Percentiles rank a stretch among this genome's conserved stretches.
Conservation (phyloP, 2,888 invertebrate species). For the Perithous albicinctus region DNA sequence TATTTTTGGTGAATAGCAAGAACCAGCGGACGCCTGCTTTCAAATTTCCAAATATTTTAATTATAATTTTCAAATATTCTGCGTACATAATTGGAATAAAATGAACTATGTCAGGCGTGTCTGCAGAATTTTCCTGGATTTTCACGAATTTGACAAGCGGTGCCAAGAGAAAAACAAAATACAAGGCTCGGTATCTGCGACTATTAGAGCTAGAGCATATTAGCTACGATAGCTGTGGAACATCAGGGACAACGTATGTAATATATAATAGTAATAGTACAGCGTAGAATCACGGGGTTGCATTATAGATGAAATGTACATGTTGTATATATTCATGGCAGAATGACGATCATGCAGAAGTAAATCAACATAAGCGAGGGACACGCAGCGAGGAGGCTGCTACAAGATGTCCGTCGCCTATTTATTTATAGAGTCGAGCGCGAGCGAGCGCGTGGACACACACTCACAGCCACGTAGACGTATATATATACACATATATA, state of each 20-base stretch:
- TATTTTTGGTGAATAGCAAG: no score
- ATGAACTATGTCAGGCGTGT: not conserved
- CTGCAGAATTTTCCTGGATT: constrained; percentile 5
- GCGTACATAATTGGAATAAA: not conserved
- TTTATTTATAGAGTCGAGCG: constrained; percentile 81
- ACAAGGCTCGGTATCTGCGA: constrained; percentile 23
- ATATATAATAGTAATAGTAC: constrained; percentile 14
- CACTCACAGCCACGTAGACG: constrained; percentile 26
- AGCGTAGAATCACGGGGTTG: constrained; percentile 21
- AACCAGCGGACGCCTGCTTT: no score
- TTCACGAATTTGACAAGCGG: not conserved
- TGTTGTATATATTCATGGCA: constrained; percentile 46
- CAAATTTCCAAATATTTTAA: no score
- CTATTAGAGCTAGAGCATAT: constrained; percentile 24
- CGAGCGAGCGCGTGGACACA: constrained; percentile 66
- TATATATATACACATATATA: no score
- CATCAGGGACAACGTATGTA: constrained; percentile 15
- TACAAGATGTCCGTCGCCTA: constrained; percentile 80
- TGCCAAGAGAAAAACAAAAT: constrained; percentile 37
- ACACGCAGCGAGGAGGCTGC: constrained; percentile 68
- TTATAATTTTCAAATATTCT: not conserved
- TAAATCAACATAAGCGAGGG: constrained; percentile 74
- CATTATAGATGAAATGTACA: not conserved
- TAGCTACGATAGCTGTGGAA: not conserved
- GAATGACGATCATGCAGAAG: constrained; percentile 70